These are phyloP conservation scores for Bolborhynchus lineola DNA, from an alignment of 2,113 vertebrate species.

Conservation along the genomic window DNA sequence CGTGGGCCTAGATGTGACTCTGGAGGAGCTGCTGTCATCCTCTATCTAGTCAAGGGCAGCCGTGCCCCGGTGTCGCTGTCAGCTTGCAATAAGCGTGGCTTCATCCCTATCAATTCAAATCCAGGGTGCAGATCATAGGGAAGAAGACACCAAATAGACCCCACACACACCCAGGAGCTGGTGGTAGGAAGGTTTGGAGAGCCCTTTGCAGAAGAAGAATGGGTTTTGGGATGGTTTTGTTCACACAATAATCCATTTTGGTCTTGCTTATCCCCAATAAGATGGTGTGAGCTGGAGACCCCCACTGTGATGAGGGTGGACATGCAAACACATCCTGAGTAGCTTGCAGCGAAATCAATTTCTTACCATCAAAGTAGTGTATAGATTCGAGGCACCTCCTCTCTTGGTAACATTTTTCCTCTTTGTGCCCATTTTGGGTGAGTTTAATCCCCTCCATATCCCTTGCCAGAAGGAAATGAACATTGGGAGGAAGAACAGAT, in stretches of 20 bases:
- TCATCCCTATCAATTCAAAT: neutral
- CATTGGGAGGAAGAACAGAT: neutral
- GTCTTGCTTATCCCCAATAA: neutral
- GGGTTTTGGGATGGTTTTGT: fast-evolving
- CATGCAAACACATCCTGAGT: fast-evolving
- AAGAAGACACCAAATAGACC: neutral
- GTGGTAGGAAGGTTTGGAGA: neutral
- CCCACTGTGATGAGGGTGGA: fast-evolving
- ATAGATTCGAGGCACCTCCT: neutral
- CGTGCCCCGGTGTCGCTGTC: fast-evolving
- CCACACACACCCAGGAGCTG: neutral
- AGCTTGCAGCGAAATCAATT: neutral
- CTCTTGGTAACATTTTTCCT: neutral
- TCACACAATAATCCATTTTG: neutral
- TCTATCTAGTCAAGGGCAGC: neutral
- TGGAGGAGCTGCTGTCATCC: neutral
- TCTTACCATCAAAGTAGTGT: neutral
- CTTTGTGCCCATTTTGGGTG: neutral
- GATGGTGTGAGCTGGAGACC: neutral
- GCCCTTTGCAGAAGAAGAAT: neutral
- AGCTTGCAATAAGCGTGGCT: fast-evolving
- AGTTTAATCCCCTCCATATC: fast-evolving
- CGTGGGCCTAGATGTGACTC: neutral
- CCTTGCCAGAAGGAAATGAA: neutral
- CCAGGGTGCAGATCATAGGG: neutral